Percentiles rank a stretch among this genome's conserved stretches.
These are phyloP conservation scores for Leucophenga montana DNA, from an alignment of 2,888 invertebrate species.

Conservation along the genomic window DNA sequence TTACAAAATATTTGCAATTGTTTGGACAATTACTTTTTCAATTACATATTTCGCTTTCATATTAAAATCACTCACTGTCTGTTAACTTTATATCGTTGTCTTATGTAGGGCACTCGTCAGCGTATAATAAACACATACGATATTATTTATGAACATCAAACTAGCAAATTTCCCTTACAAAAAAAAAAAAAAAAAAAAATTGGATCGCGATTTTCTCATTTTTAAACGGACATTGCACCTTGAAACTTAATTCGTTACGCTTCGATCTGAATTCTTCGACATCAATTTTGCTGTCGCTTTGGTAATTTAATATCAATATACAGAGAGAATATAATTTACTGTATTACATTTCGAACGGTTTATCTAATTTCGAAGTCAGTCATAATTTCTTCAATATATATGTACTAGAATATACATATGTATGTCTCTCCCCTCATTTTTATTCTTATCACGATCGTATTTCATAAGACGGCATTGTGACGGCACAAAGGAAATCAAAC, in stretches of 20 bases:
- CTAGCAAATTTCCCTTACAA: background rate
- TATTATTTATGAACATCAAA: background rate
- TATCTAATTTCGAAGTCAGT: conserved; percentile 14
- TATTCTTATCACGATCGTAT: conserved; percentile 16
- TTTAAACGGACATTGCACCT: conserved; percentile 62
- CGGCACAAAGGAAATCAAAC: conserved; percentile 16
- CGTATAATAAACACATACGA: background rate
- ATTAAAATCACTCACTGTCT: too few species aligned
- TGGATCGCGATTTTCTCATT: conserved; percentile 7
- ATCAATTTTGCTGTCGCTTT: background rate
- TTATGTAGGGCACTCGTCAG: background rate
- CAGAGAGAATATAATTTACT: background rate
- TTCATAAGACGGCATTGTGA: conserved; percentile 17
- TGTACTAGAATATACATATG: background rate
- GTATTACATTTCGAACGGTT: conserved; percentile 7
- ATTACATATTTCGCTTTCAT: too few species aligned
- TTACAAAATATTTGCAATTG: too few species aligned
- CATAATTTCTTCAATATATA: conserved; percentile 23
- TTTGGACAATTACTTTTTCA: too few species aligned
- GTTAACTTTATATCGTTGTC: background rate
- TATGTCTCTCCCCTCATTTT: background rate
- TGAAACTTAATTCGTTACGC: conserved; percentile 19
- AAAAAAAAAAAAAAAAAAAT: background rate
- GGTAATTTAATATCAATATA: conserved; percentile 21
- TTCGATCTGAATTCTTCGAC: background rate